Evolutionary conservation across 2,797 vertebrate species (phyloP).

Genomic region (Nothura maculosa): DNA sequence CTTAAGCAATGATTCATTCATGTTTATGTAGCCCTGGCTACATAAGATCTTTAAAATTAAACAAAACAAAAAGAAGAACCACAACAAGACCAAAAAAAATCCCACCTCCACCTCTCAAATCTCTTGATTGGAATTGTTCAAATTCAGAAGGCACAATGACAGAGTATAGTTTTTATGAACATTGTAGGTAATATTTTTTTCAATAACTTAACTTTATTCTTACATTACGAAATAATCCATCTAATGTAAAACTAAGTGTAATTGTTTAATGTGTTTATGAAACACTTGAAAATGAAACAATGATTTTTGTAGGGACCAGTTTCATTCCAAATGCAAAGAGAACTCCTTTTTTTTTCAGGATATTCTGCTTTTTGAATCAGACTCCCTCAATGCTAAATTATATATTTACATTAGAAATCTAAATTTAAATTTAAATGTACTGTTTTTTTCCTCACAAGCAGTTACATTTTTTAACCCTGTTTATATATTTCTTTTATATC

Average conservation of each 20-base stretch:
- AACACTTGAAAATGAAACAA: background rate
- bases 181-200: background rate
- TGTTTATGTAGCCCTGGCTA: background rate
- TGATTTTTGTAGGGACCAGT: background rate
- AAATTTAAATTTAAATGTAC: background rate
- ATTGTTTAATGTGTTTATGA: background rate
- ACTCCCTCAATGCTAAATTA: background rate
- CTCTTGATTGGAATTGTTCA: background rate
- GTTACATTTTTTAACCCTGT: background rate
- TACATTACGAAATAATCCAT: background rate
- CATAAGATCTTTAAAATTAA: background rate
- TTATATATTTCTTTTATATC: background rate
- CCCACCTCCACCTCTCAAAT: too few species aligned
- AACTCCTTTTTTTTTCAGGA: rapidly evolving
- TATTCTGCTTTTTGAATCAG: rapidly evolving
- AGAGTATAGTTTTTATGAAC: background rate
- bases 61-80: background rate
- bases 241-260: background rate
- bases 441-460: rapidly evolving
- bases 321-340: background rate
- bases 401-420: background rate
- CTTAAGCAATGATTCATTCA: background rate
- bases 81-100: too few species aligned
- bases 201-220: background rate
- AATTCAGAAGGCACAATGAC: background rate